Base-by-base conservation (phyloP, 2,797 vertebrate genomes). In the Rhinella marina region DNA sequence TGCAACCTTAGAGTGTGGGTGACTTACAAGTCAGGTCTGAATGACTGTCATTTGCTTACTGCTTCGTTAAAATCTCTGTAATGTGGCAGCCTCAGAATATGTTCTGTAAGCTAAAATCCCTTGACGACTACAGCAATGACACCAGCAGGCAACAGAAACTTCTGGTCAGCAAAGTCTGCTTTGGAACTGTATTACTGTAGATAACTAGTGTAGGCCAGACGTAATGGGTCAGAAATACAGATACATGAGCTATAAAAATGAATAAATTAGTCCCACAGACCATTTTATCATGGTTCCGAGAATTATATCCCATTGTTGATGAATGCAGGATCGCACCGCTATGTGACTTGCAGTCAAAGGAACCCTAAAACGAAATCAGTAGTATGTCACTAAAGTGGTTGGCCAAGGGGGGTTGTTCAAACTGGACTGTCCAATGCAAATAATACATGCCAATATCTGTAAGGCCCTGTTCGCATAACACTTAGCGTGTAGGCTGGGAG, bases 61-160 rank as follows among this genome's bases (percentile, higher is more conserved):
- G n/a, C 86, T 87, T 54, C 48, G 64, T 82, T 82, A 75, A 57
- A 64, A 82, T 76, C 9, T 76, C 3, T 52, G 11, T 52, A 13
- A n/a, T 52, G 17, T 50, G 14, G 19, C 50, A 76, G 2, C 25
- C 13, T 27, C 25, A 27, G 64, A 27, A 68, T 14, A 68, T 12
- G 25, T 27, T 68, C 64, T 27, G 25, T 27, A 27, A 5, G 10
- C 9, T 25, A 64, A n/a, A 64, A 25, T 12, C 6, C 10, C n/a
- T 23, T 7, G 41, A 41, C 41, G 7, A 41, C 41, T 41, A 41
- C 41, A 64, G 7, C n/a, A 25, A n/a, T 64, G 10, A 68, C 7
- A n/a, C 8, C 10, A 10, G 12, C 7, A 27, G 64, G 10, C 10
- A 14, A 27, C 25, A 14, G n/a, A 68, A 68, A 27, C 25, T 57